phyloP scores from a whole-genome alignment of 2,888 invertebrate genomes.

The Philaethria dido region DNA sequence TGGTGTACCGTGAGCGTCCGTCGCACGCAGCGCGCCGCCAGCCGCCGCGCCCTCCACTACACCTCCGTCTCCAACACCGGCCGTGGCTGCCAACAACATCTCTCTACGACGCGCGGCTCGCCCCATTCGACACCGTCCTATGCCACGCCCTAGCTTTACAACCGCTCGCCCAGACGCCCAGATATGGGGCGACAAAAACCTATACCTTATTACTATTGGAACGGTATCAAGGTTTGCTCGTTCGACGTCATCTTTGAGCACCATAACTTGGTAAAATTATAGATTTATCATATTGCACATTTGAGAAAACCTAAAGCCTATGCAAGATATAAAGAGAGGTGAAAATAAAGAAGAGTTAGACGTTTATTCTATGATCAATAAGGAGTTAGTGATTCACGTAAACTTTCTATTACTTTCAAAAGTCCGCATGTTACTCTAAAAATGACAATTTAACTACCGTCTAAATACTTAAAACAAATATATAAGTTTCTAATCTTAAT shows the following conservation, averaged over 20 bases:
- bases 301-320: neutral
- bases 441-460: neutral
- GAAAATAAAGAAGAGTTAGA: slow-evolving; percentile 3
- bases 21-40: slow-evolving; percentile 76
- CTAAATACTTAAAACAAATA: slow-evolving; percentile 12
- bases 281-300: neutral
- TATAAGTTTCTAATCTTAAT: neutral
- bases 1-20: slow-evolving; percentile 79
- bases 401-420: neutral
- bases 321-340: slow-evolving; percentile 5
- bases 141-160: slow-evolving; percentile 71
- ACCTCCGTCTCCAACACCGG: slow-evolving; percentile 82
- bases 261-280: slow-evolving; percentile 26
- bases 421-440: neutral
- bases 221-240: slow-evolving; percentile 24
- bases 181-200: slow-evolving; percentile 46
- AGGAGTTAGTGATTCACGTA: neutral
- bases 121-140: slow-evolving; percentile 82
- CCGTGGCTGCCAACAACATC: slow-evolving; percentile 82
- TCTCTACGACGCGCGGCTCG: slow-evolving; percentile 79
- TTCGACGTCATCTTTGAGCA: slow-evolving; percentile 38
- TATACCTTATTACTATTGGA: slow-evolving; percentile 6
- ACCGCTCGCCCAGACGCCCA: slow-evolving; percentile 54
- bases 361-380: neutral
- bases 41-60: slow-evolving; percentile 83